Conservation (phyloP, 1,140 invertebrate species). For the Philopotamus ludificatus region DNA sequence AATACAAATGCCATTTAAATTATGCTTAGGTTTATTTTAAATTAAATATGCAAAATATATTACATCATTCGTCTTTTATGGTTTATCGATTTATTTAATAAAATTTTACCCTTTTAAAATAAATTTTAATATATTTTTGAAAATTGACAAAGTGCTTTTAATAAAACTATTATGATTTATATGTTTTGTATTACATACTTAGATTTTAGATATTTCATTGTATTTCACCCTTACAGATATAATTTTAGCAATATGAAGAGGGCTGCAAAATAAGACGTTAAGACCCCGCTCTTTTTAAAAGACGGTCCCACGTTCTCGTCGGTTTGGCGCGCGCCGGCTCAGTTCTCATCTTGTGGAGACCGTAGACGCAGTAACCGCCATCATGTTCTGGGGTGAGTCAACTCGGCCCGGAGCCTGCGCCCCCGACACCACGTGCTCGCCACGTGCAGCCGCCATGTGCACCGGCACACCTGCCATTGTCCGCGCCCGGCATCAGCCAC, state of each 20-base stretch:
- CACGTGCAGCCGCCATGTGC: not conserved
- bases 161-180: not conserved
- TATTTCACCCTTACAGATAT: not conserved
- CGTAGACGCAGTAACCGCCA: not conserved
- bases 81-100: too few relatives aligned
- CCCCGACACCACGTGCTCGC: not conserved
- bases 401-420: not conserved
- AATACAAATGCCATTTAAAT: too few relatives aligned
- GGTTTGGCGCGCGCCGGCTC: not conserved
- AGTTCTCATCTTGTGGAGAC: not conserved
- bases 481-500: not conserved
- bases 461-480: not conserved
- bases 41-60: too few relatives aligned
- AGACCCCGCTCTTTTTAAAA: not conserved
- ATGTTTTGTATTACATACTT: not conserved
- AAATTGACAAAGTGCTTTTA: not conserved
- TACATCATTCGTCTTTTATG: too few relatives aligned
- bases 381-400: conserved; percentile 37
- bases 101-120: too few relatives aligned
- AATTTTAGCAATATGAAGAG: too few relatives aligned
- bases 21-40: too few relatives aligned
- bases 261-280: not conserved
- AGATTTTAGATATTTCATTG: not conserved
- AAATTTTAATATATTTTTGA: not conserved
- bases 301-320: not conserved